These are phyloP conservation scores for Ophion ventricosus DNA, from an alignment of 2,888 invertebrate species.

Conservation along the genomic window DNA sequence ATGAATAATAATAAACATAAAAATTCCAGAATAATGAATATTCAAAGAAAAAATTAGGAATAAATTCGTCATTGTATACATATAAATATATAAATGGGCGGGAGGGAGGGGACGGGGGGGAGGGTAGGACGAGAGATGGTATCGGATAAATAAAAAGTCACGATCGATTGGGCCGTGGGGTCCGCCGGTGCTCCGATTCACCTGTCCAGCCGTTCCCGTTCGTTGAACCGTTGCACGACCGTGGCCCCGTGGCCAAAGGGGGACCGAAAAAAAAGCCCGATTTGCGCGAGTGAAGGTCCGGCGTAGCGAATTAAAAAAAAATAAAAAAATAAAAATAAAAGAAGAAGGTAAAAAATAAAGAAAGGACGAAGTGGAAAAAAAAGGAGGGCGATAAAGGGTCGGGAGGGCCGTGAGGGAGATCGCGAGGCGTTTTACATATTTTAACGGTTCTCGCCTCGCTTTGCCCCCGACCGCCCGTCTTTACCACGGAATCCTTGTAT, in stretches of 20 bases:
- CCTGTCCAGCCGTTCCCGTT: conserved; percentile 74
- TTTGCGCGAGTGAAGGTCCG: conserved; percentile 73
- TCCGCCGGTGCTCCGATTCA: conserved; percentile 56
- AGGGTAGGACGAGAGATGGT: conserved; percentile 21
- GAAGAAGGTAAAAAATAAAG: conserved; percentile 7
- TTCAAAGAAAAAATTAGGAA: no score
- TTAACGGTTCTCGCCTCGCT: conserved; percentile 77
- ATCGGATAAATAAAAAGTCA: conserved; percentile 63
- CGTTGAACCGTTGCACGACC: conserved; percentile 73
- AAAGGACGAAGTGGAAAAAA: conserved; percentile 57
- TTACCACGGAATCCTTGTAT: background rate
- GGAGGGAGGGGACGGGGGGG: no score
- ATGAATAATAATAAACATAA: no score
- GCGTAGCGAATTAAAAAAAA: conserved; percentile 62
- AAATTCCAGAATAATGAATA: no score
- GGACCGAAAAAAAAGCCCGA: conserved; percentile 45
- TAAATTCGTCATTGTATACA: no score
- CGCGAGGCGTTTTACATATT: conserved; percentile 77
- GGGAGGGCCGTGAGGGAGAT: conserved; percentile 61
- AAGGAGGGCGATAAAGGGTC: conserved; percentile 61
- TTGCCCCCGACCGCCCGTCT: conserved; percentile 41
- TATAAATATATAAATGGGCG: background rate
- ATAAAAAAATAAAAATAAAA: conserved; percentile 23
- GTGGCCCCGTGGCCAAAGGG: conserved; percentile 51
- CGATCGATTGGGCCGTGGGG: conserved; percentile 60